Evolutionary conservation across 2,797 vertebrate species (phyloP).

Genomic region (Alauda arvensis): DNA sequence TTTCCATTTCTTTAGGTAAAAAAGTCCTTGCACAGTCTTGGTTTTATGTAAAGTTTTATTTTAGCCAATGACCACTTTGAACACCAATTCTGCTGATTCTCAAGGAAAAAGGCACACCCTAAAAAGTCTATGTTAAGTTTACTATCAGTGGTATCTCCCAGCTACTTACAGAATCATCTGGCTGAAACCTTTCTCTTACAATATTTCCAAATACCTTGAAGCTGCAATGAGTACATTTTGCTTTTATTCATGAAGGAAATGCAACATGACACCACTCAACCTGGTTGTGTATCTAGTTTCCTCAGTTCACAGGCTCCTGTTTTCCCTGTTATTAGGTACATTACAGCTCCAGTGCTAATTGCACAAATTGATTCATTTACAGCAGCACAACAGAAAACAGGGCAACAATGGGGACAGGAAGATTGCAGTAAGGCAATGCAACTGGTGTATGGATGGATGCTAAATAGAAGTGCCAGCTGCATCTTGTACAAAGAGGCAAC

Average conservation of each 20-base stretch:
- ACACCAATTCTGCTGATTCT: not conserved
- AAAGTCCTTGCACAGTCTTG: not conserved
- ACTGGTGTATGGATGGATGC: not conserved
- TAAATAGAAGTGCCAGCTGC: constrained; percentile 29
- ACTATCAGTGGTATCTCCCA: not conserved
- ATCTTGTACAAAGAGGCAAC: constrained; percentile 2
- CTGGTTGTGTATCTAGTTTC: not conserved
- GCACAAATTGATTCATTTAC: constrained; percentile 30
- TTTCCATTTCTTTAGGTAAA: not conserved
- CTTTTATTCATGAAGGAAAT: not conserved
- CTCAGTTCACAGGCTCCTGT: not conserved
- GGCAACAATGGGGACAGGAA: constrained; percentile 1
- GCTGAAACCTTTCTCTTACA: constrained; percentile 16
- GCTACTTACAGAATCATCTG: not conserved
- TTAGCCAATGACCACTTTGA: not conserved
- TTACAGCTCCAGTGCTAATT: constrained; percentile 34
- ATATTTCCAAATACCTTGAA: constrained; percentile 29
- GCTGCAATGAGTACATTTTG: not conserved
- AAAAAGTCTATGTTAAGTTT: not conserved
- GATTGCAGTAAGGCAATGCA: constrained; percentile 8
- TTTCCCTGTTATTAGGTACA: constrained; percentile 17
- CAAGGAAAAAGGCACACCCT: not conserved
- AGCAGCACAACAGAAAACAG: constrained; percentile 14
- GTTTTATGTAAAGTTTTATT: constrained; percentile 3
- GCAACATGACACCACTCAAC: not conserved